Evolutionary conservation across 1,140 invertebrate genomes (phyloP), one percentile per base, ranked within the genome.

Genomic region (Drosophila malerkotliana): DNA sequence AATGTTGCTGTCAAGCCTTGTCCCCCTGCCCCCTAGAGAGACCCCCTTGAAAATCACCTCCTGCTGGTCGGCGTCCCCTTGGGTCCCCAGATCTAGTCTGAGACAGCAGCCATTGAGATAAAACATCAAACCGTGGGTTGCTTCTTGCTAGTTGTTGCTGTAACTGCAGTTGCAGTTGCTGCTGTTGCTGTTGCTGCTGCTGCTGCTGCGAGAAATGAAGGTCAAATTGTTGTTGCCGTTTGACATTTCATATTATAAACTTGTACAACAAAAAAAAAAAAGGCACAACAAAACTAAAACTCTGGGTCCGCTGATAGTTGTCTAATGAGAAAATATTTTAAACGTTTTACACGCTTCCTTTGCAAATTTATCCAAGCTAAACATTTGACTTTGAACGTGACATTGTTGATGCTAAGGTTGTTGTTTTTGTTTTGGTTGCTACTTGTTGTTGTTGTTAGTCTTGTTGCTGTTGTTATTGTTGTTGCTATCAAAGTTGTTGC

Each of bases 271-370:
- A 55, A 60, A 78, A 60, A 60, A 78, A 60, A 52, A 62, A 57
- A 55, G 26, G 73, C 18, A 56, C 44, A 53, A 44, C 12, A 77
- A 58, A 54, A 76, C 64, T 51, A 76, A 58, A 67, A 53, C 47
- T 73, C 69, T 9, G 37, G 60, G 52, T 68, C 74, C 64, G 39
- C 66, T 72, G 73, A 75, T 47, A 78, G 73, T 82, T 88, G 61
- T 88, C 83, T 88, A 88, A 88, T 88, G 79, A 88, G 84, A 89
- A 83, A 88, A 88, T 88, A 88, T 89, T 88, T 88, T 83, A 88
- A 88, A 77, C 83, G 83, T 60, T 88, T 75, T 83, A 83, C 79
- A 88, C 84, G 83, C 83, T 88, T 88, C 83, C 83, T 88, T 88
- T 83, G 83, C 83, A 88, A 88, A 88, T 80, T 79, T 76, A 71